These are phyloP conservation scores for Rhimphoctona megacephalus DNA, from an alignment of 2,888 invertebrate species.

Conservation along the genomic window DNA sequence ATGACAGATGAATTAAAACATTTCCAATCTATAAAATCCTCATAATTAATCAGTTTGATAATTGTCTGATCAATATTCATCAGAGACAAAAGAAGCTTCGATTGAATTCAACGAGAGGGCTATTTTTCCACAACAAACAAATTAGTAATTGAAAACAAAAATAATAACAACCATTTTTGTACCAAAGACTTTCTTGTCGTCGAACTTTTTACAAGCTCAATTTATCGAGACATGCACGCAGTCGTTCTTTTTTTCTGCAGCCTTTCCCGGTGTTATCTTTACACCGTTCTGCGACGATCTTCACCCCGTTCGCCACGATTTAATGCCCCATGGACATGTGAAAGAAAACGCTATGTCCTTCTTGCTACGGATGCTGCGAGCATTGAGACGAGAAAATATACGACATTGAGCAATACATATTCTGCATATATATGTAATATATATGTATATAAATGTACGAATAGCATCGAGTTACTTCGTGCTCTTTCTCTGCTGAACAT, in stretches of 20 bases:
- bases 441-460: neutral
- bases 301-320: slow-evolving; percentile 51
- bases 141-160: neutral
- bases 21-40: neutral
- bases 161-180: neutral
- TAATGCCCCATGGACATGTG: slow-evolving; percentile 42
- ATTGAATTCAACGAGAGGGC: no score
- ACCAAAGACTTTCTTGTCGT: neutral
- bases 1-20: neutral
- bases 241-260: slow-evolving; percentile 20
- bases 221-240: slow-evolving; percentile 16
- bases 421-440: slow-evolving; percentile 8
- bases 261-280: slow-evolving; percentile 55
- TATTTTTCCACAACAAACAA: no score
- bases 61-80: neutral
- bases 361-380: slow-evolving; percentile 2
- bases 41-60: neutral
- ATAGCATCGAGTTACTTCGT: slow-evolving; percentile 7
- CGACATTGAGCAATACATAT: slow-evolving; percentile 27
- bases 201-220: slow-evolving; percentile 13
- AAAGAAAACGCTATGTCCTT: slow-evolving; percentile 26
- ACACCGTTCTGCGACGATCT: slow-evolving; percentile 39
- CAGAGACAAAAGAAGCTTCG: no score
- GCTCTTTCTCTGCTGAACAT: slow-evolving; percentile 20
- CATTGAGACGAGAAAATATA: slow-evolving; percentile 38